Evolutionary conservation across 2,888 invertebrate genomes (phyloP).

Genomic region (Mythimna albipuncta): DNA sequence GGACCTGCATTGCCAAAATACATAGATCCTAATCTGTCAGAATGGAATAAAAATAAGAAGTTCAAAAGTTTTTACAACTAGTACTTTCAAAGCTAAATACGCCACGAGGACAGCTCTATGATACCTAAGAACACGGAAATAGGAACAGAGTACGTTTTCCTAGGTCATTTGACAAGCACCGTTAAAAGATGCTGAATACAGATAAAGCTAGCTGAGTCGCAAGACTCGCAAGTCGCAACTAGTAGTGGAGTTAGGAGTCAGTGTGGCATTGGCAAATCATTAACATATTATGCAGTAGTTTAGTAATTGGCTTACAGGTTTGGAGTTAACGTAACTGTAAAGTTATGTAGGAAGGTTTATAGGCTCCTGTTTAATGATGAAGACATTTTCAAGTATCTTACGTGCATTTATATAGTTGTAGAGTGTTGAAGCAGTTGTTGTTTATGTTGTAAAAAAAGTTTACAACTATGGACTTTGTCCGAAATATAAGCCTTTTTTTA

Average conservation of each 20-base stretch:
- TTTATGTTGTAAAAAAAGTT: too few relatives aligned
- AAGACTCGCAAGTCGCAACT: conserved; percentile 16
- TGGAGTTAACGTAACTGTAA: conserved; percentile 48
- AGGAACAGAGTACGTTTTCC: conserved; percentile 50
- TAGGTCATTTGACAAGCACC: conserved; percentile 59
- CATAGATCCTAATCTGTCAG: too few relatives aligned
- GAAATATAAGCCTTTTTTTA: too few relatives aligned
- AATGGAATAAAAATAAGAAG: too few relatives aligned
- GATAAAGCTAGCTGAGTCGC: conserved; percentile 45
- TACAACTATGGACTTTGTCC: too few relatives aligned
- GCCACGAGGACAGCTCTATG: conserved; percentile 20
- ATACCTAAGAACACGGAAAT: conserved; percentile 59
- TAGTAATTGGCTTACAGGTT: conserved; percentile 57
- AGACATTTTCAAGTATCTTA: not conserved
- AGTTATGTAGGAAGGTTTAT: conserved; percentile 1
- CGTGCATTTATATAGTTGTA: too few relatives aligned
- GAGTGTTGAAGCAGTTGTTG: too few relatives aligned
- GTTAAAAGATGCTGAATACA: conserved; percentile 57
- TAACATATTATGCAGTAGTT: conserved; percentile 59
- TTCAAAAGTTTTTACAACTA: not conserved
- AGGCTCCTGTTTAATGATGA: conserved; percentile 3
- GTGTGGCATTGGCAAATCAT: conserved; percentile 57
- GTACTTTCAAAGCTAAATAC: conserved; percentile 19
- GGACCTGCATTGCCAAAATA: not conserved
- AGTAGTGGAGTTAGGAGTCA: conserved; percentile 51